A percentile compares a stretch with the other conserved stretches of the same genome.
These are phyloP conservation scores for Muscidifurax raptorellus DNA, from an alignment of 1,140 invertebrate species.

Conservation along the genomic window DNA sequence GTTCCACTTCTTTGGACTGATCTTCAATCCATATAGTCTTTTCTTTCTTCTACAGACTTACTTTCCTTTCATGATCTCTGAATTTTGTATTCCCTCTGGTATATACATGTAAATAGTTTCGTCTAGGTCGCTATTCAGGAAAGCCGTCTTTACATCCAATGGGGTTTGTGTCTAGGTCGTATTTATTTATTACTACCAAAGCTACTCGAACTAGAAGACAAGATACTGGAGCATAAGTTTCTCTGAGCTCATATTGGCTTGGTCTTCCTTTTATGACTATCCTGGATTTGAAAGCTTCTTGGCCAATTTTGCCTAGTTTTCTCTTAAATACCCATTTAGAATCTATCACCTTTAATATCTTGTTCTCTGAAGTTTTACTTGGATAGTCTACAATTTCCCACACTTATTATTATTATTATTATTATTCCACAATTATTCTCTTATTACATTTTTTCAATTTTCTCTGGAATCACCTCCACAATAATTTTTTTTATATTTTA, in stretches of 20 bases:
- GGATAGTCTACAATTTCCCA: slow-evolving; percentile 33
- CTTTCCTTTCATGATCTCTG: slow-evolving; percentile 11
- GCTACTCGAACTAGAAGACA: slow-evolving; percentile 55
- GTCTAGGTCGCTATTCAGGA: slow-evolving; percentile 64
- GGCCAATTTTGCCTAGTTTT: neutral
- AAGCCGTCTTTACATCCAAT: slow-evolving; percentile 70
- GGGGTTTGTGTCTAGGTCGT: slow-evolving; percentile 57
- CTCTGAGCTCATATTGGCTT: slow-evolving; percentile 59
- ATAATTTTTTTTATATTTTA: too few species aligned
- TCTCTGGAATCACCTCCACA: too few species aligned
- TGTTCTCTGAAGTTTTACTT: neutral
- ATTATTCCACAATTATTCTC: slow-evolving; percentile 35
- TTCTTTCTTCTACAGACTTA: slow-evolving; percentile 43
- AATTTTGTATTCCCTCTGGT: slow-evolving; percentile 2
- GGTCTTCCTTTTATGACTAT: slow-evolving; percentile 61
- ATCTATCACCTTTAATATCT: slow-evolving; percentile 19
- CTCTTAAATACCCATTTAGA: slow-evolving; percentile 43
- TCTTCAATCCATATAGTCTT: slow-evolving; percentile 46
- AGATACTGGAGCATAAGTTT: slow-evolving; percentile 57
- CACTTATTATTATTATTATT: slow-evolving; percentile 41
- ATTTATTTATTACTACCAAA: slow-evolving; percentile 42
- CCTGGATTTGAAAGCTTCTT: slow-evolving; percentile 49
- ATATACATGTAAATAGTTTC: slow-evolving; percentile 60
- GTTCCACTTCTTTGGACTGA: slow-evolving; percentile 9
- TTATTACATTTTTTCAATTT: neutral